Evolutionary conservation across 2,113 vertebrate species (phyloP), one percentile per base, ranked within the genome.

Genomic region (Archilochus colubris): DNA sequence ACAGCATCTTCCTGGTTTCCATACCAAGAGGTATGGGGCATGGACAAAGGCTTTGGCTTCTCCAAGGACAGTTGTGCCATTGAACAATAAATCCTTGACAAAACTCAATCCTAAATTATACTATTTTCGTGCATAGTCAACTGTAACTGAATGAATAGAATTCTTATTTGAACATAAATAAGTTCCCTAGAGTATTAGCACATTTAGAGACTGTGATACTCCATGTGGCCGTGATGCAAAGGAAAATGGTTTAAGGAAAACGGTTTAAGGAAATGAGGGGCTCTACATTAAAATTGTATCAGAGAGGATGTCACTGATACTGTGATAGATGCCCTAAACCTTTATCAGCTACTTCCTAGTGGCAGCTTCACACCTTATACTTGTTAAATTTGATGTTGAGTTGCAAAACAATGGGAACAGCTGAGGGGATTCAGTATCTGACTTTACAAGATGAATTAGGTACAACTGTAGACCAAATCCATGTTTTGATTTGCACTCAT

Each of bases 381-480:
- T 53, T 3, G 1, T n/a, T 83, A 38, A 57, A 7, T 73, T 93
- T 91, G 79, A 30, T 70, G 61, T 25, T 89, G 59, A 86, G 40
- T 63, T 63, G 44, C 31, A 70, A 93, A 94, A 73, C 79, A 82
- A 31, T n/a, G 11, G 24, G 22, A 88, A 67, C 16, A 86, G 27
- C 54, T 69, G 77, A 73, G 43, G 59, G n/a, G 68, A 63, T 57
- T 79, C 62, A 27, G 19, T 86, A 38, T 69, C 82, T 86, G 55
- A 67, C 54, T 96, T 88, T 68, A 86, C 38, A 83, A 73, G 78
- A 88, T 40, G 85, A 74, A 93, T 86, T 50, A 72, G 17, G 30
- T 64, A 53, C 66, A 78, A 73, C 46, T 72, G 50, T 53, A 36
- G 63, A 91, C 33, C 31, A 67, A 86, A 90, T 51, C 19, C 31